Evolutionary conservation across 64 coral and sea anemone genomes (phyloP).

Genomic region (Stylophora pistillata): DNA sequence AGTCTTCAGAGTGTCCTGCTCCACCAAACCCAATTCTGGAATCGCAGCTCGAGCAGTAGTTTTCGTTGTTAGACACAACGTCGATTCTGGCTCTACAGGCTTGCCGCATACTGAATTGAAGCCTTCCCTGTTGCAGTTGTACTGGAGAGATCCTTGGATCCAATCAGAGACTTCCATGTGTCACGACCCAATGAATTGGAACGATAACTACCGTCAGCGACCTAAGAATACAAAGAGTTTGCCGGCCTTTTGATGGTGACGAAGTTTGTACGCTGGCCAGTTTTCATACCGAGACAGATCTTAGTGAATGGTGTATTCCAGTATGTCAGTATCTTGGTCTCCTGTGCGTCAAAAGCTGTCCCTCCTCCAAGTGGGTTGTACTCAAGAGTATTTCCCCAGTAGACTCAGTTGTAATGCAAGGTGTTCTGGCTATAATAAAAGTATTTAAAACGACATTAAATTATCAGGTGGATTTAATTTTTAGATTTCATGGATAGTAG

Average conservation of each 20-base stretch:
- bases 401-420: not conserved
- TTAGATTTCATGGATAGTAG: too few species aligned
- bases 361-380: not conserved
- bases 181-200: not conserved
- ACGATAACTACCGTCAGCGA: slow-evolving; percentile 46
- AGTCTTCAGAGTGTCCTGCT: not conserved
- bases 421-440: not conserved
- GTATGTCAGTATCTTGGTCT: not conserved
- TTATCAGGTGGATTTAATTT: too few species aligned
- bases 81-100: slow-evolving; percentile 28
- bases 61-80: slow-evolving; percentile 22
- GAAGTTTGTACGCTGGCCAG: not conserved
- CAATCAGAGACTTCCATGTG: slow-evolving; percentile 9
- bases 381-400: not conserved
- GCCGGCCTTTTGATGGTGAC: slow-evolving; percentile 6
- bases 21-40: slow-evolving; percentile 48
- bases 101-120: not conserved
- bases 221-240: slow-evolving; percentile 13
- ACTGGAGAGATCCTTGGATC: not conserved
- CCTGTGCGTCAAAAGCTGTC: not conserved
- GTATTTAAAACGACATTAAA: too few species aligned
- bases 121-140: not conserved
- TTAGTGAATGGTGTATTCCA: slow-evolving; percentile 16
- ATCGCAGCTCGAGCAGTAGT: not conserved
- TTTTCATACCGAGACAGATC: slow-evolving; percentile 27